Conservation (phyloP, 2,113 vertebrate genomes). For the Lampris megalopsis region DNA sequence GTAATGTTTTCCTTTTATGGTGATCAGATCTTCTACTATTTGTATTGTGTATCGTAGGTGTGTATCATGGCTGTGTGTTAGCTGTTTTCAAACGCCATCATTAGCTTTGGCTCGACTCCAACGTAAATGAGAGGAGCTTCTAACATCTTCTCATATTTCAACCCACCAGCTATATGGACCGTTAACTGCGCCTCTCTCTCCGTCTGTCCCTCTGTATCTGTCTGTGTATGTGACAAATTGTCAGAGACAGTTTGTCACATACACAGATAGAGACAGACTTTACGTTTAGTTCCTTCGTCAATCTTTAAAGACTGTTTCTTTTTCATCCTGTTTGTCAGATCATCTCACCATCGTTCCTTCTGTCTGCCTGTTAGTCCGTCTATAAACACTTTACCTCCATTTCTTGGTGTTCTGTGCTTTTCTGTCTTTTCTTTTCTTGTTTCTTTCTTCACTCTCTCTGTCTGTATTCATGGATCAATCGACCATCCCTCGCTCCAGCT, state of each 20-base stretch:
- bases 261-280: too few relatives aligned
- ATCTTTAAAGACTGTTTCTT: too few relatives aligned
- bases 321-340: too few relatives aligned
- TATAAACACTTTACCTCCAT: slow-evolving; percentile 5
- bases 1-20: too few relatives aligned
- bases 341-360: background rate
- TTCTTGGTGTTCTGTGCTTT: background rate
- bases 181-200: background rate
- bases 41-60: too few relatives aligned
- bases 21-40: too few relatives aligned
- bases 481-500: too few relatives aligned
- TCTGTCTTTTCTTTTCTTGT: background rate
- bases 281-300: too few relatives aligned
- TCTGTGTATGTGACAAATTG: slow-evolving; percentile 1
- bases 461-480: too few relatives aligned
- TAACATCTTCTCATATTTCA: too few relatives aligned
- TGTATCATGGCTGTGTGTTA: slow-evolving; percentile 21
- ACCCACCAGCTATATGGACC: background rate
- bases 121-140: background rate
- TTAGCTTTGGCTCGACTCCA: background rate
- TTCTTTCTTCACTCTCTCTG: too few relatives aligned
- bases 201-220: background rate
- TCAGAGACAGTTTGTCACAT: background rate
- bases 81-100: background rate
- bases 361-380: slow-evolving; percentile 16